These are phyloP conservation scores for Amblyjoppa fuscipennis DNA, from an alignment of 2,888 invertebrate species.

Conservation along the genomic window DNA sequence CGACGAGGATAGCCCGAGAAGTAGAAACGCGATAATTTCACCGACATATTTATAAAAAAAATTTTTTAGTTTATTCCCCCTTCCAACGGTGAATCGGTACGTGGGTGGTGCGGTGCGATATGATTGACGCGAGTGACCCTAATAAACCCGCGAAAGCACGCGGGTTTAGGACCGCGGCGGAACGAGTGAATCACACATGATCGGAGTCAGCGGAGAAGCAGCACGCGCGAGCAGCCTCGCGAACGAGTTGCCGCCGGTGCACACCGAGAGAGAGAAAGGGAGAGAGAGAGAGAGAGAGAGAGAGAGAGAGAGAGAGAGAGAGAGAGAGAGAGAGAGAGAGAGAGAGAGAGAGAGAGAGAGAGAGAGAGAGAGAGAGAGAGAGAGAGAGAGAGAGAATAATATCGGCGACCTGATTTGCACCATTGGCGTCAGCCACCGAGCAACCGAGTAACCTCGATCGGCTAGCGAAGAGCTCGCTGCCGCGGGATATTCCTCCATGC, in stretches of 20 bases:
- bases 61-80: no score
- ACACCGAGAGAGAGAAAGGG: conserved; percentile 67
- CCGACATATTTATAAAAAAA: no score
- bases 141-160: conserved; percentile 58
- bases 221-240: conserved; percentile 28
- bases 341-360: conserved; percentile 72
- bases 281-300: conserved; percentile 75
- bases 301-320: conserved; percentile 71
- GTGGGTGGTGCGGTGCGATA: conserved; percentile 15
- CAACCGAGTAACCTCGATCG: conserved; percentile 78
- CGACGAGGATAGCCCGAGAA: no score
- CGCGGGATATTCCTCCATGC: conserved; percentile 54
- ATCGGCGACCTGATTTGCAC: conserved; percentile 77
- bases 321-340: conserved; percentile 75
- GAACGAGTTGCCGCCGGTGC: conserved; percentile 52
- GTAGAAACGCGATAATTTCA: no score
- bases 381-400: conserved; percentile 76
- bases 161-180: conserved; percentile 53
- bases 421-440: conserved; percentile 75
- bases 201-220: conserved; percentile 45
- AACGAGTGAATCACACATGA: conserved; percentile 47
- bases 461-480: conserved; percentile 65
- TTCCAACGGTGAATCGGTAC: no score
- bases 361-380: conserved; percentile 74
- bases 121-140: conserved; percentile 54